A percentile compares a stretch with the other conserved stretches of the same genome.
These are phyloP conservation scores for Cricetomys ansorgei DNA, from an alignment of 2,113 vertebrate genomes.

Conservation along the genomic window DNA sequence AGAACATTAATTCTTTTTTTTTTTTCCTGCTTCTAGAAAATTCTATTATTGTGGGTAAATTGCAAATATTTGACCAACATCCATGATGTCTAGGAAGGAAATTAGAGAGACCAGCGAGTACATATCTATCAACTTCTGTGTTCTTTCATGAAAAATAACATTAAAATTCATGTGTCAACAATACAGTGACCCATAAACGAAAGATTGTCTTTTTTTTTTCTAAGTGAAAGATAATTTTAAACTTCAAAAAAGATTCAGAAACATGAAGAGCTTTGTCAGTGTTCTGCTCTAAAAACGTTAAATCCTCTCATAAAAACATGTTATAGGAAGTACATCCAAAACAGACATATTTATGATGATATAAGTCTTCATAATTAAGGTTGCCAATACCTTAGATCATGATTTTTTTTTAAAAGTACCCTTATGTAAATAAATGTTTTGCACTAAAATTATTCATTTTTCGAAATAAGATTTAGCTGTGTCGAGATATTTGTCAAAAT, in stretches of 20 bases:
- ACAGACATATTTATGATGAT: slow-evolving; percentile 39
- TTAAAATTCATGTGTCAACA: slow-evolving; percentile 11
- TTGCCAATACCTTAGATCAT: slow-evolving; percentile 57
- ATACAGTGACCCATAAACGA: neutral
- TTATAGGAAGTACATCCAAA: slow-evolving; percentile 33
- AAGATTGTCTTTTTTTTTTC: slow-evolving; percentile 1
- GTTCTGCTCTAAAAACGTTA: slow-evolving; percentile 22
- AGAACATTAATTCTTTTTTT: neutral
- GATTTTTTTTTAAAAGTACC: slow-evolving; percentile 59
- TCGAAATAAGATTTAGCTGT: slow-evolving; percentile 59
- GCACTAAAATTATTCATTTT: slow-evolving; percentile 74
- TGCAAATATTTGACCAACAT: slow-evolving; percentile 1
- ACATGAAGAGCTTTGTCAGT: slow-evolving; percentile 25
- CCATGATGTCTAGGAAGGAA: neutral
- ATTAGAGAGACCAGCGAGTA: slow-evolving; percentile 45
- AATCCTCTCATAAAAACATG: neutral
- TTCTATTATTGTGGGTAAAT: slow-evolving; percentile 36
- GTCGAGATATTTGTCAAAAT: slow-evolving; percentile 72
- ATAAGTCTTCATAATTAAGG: slow-evolving; percentile 38
- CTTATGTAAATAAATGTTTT: slow-evolving; percentile 64
- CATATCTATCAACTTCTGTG: slow-evolving; percentile 9
- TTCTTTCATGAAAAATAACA: slow-evolving; percentile 23
- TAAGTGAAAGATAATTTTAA: slow-evolving; percentile 41
- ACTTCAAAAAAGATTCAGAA: slow-evolving; percentile 25
- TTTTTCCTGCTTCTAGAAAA: slow-evolving; percentile 31